Evolutionary conservation across 2,113 vertebrate genomes (phyloP).

Genomic region (Python bivittatus): DNA sequence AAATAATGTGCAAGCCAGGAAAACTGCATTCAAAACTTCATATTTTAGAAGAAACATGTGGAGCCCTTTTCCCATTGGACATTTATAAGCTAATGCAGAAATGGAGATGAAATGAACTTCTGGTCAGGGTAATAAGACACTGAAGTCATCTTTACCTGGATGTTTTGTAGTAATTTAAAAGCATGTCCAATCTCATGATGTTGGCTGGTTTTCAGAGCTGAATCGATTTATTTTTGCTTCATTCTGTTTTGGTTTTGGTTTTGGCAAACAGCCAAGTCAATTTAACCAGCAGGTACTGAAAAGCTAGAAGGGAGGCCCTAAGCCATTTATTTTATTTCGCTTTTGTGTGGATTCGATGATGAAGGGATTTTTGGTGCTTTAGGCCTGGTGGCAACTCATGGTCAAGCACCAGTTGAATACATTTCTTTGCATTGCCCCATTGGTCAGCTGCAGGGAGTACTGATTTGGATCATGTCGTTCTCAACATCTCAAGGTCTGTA

Average conservation of each 20-base stretch:
- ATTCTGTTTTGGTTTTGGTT: background rate
- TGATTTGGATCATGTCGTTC: background rate
- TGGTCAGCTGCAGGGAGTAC: background rate
- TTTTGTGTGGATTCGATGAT: background rate
- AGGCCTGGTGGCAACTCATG: background rate
- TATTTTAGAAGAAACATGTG: no score
- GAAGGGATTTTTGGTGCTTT: background rate
- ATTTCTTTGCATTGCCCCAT: background rate
- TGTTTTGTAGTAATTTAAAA: background rate
- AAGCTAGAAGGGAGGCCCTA: background rate
- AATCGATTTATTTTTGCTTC: background rate
- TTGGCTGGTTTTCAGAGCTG: background rate
- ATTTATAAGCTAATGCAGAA: background rate
- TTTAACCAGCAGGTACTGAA: background rate
- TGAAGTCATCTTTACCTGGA: background rate
- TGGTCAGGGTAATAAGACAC: no score
- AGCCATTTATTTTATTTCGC: background rate
- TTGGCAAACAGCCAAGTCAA: background rate
- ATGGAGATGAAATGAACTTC: background rate
- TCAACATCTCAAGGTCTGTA: background rate
- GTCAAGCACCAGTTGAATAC: background rate
- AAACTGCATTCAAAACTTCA: no score
- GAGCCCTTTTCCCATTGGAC: no score
- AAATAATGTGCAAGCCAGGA: background rate
- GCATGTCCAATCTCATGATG: background rate